phyloP scores from a whole-genome alignment of 2,888 invertebrate genomes.

The Cordylochernes scorpioides region DNA sequence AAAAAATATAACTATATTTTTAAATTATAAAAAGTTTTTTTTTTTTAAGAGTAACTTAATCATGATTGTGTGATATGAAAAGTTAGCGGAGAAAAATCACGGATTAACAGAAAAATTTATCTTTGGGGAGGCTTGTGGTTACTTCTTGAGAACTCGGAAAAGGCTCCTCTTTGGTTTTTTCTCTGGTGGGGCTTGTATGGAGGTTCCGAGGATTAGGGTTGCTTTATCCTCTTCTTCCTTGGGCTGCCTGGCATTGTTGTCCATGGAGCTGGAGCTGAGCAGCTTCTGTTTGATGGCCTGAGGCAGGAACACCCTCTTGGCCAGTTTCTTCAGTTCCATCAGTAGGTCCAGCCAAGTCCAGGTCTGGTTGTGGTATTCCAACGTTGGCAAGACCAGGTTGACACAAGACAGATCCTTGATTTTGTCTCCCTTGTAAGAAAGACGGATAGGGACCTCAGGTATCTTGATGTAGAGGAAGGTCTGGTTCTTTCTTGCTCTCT shows the following conservation, averaged over 20 bases:
- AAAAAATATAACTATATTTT: too few relatives aligned
- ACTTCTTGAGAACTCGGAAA: too few relatives aligned
- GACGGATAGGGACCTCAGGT: conserved; percentile 71
- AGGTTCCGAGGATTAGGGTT: too few relatives aligned
- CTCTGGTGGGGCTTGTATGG: too few relatives aligned
- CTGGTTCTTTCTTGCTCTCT: conserved; percentile 92
- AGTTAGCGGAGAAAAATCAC: too few relatives aligned
- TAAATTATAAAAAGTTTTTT: too few relatives aligned
- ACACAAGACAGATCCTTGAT: conserved; percentile 92
- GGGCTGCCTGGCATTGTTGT: conserved; percentile 34
- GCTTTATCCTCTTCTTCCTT: conserved; percentile 90
- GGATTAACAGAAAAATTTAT: too few relatives aligned
- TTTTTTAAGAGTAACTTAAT: too few relatives aligned
- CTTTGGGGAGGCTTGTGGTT: too few relatives aligned
- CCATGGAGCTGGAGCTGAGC: too few relatives aligned
- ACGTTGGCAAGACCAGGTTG: conserved; percentile 68
- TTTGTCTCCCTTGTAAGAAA: conserved; percentile 87
- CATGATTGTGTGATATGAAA: too few relatives aligned
- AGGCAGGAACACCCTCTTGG: conserved; percentile 53
- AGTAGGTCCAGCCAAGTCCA: conserved; percentile 98
- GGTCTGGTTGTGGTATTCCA: conserved; percentile 94
- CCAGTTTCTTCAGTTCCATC: conserved; percentile 78
- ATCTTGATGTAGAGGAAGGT: conserved; percentile 92
- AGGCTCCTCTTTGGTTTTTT: too few relatives aligned
- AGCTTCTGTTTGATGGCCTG: conserved; percentile 85